These are phyloP conservation scores for Heliconius aoede DNA, from an alignment of 2,888 invertebrate species.

Conservation along the genomic window DNA sequence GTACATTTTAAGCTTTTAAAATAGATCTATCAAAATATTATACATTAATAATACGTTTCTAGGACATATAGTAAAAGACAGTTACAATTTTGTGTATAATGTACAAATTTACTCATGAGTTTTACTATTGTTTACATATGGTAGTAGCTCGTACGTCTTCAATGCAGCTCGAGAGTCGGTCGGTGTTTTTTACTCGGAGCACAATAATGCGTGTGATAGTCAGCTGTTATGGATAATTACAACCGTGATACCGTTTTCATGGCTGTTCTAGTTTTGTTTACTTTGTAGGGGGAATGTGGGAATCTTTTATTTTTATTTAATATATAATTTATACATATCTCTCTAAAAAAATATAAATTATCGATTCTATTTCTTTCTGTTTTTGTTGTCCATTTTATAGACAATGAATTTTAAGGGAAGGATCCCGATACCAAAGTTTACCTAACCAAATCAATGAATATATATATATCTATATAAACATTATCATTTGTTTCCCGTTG, in stretches of 20 bases:
- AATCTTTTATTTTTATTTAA: not conserved
- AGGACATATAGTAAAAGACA: slow-evolving; percentile 13
- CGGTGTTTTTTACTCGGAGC: slow-evolving; percentile 11
- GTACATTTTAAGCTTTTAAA: no score
- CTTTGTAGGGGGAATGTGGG: not conserved
- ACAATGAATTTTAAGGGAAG: no score
- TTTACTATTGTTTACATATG: slow-evolving; percentile 31
- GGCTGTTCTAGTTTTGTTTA: slow-evolving; percentile 11
- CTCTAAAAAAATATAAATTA: not conserved
- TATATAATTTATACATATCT: not conserved
- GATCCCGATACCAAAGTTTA: not conserved
- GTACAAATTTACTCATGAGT: slow-evolving; percentile 7
- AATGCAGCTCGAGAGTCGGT: slow-evolving; percentile 29
- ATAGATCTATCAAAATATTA: not conserved
- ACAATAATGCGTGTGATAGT: slow-evolving; percentile 36
- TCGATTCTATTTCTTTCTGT: not conserved
- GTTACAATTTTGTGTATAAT: slow-evolving; percentile 13
- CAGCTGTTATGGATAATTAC: slow-evolving; percentile 35
- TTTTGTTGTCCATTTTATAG: not conserved
- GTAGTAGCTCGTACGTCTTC: slow-evolving; percentile 21
- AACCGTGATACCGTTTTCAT: slow-evolving; percentile 33
- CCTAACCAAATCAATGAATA: not conserved
- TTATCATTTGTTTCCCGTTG: no score
- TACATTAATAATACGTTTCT: not conserved
- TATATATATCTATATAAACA: no score